These are phyloP conservation scores for Pseudochaenichthys georgianus DNA, from an alignment of 2,797 vertebrate species.

Conservation along the genomic window DNA sequence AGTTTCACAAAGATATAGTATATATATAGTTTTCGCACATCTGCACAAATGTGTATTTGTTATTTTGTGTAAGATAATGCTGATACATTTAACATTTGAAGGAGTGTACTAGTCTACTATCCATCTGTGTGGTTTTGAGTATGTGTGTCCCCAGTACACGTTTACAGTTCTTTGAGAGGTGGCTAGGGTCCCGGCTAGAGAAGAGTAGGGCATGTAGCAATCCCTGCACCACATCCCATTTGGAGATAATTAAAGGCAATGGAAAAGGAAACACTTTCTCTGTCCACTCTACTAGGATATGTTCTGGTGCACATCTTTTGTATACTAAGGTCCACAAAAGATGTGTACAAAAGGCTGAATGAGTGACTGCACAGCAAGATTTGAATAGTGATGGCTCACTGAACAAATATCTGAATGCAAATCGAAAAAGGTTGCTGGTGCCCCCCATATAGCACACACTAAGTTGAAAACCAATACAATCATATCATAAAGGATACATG, in stretches of 20 bases:
- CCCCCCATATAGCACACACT: constrained; percentile 19
- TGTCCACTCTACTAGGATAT: constrained; percentile 48
- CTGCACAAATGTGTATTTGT: neutral
- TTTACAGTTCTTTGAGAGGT: constrained; percentile 31
- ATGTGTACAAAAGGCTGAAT: constrained; percentile 58
- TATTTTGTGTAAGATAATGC: neutral
- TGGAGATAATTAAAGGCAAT: constrained; percentile 77
- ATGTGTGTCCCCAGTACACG: neutral
- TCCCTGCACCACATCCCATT: constrained; percentile 52
- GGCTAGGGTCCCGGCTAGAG: constrained; percentile 24
- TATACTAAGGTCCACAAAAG: constrained; percentile 43
- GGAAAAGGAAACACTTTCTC: constrained; percentile 69
- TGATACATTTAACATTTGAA: neutral
- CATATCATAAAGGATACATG: constrained; percentile 24
- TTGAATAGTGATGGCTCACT: constrained; percentile 44
- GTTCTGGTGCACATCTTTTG: constrained; percentile 63
- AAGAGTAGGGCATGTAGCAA: constrained; percentile 13
- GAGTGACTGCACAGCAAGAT: constrained; percentile 39
- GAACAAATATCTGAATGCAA: constrained; percentile 41
- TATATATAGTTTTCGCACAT: neutral
- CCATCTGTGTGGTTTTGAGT: neutral
- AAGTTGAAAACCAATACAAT: constrained; percentile 40
- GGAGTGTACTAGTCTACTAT: neutral
- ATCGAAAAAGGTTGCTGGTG: constrained; percentile 20
- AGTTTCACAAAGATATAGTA: neutral